A percentile compares a stretch with the other conserved stretches of the same genome.
Conservation (phyloP, 2,888 invertebrate species). For the Nephrotoma flavescens region DNA sequence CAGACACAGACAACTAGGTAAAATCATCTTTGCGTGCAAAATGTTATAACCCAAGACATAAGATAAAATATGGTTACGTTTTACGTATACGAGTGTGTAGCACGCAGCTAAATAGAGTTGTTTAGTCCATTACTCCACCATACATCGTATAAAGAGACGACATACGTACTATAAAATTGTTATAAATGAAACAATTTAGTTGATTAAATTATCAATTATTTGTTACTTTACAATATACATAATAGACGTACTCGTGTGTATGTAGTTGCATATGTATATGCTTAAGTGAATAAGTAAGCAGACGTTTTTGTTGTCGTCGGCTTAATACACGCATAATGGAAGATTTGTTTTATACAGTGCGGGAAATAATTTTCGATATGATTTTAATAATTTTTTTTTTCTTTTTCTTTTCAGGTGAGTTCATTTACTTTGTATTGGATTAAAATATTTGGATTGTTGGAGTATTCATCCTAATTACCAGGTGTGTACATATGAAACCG, state of each 20-base stretch:
- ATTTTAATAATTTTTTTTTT: not conserved
- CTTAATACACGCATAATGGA: not conserved
- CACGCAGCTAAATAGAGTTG: not conserved
- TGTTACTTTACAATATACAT: not conserved
- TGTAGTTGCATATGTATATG: not conserved
- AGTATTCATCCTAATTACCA: too few species aligned
- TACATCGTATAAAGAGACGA: not conserved
- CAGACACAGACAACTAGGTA: too few species aligned
- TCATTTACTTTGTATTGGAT: not conserved
- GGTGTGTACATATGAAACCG: too few species aligned
- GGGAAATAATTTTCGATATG: not conserved
- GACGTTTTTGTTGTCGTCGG: not conserved
- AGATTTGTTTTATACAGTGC: not conserved
- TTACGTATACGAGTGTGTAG: not conserved
- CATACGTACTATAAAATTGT: not conserved
- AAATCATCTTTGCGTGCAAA: not conserved
- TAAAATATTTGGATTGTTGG: too few species aligned
- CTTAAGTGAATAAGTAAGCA: too few species aligned
- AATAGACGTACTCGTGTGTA: not conserved
- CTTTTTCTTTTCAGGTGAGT: not conserved
- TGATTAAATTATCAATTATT: not conserved
- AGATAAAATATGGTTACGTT: not conserved
- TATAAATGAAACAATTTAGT: not conserved
- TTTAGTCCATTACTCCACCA: not conserved
- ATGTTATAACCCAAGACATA: not conserved